Percentiles rank a stretch among this genome's conserved stretches.
Evolutionary conservation across 2,888 invertebrate genomes (phyloP).

Genomic region (Gymnoscelis rufifasciata): DNA sequence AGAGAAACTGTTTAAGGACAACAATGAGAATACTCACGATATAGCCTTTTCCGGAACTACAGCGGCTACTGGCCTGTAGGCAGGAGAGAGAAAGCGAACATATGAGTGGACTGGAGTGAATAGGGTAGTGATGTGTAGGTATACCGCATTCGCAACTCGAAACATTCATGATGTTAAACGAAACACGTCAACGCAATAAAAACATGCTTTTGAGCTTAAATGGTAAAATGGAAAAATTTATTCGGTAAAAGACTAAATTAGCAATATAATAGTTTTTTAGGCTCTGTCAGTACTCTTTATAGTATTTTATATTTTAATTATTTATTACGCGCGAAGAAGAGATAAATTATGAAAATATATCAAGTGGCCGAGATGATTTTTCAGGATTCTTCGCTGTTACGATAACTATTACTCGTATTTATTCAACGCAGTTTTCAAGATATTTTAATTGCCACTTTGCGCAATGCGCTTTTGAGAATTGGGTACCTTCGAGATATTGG

Average conservation of each 20-base stretch:
- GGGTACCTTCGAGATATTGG: too few relatives aligned
- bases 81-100: slow-evolving; percentile 79
- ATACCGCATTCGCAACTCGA: slow-evolving; percentile 52
- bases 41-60: slow-evolving; percentile 96
- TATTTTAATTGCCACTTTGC: too few relatives aligned
- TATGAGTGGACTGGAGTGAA: slow-evolving; percentile 72
- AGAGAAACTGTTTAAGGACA: slow-evolving; percentile 53
- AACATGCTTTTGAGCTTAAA: slow-evolving; percentile 20
- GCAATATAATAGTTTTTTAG: too few relatives aligned
- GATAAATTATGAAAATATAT: too few relatives aligned
- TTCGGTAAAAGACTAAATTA: slow-evolving; percentile 1
- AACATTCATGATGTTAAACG: slow-evolving; percentile 22
- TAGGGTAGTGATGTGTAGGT: slow-evolving; percentile 58
- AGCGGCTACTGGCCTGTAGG: slow-evolving; percentile 92
- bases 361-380: too few relatives aligned
- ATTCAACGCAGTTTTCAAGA: too few relatives aligned
- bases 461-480: too few relatives aligned
- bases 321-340: too few relatives aligned
- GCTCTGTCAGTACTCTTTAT: too few relatives aligned
- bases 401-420: too few relatives aligned
- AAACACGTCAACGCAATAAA: slow-evolving; percentile 25
- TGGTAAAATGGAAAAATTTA: slow-evolving; percentile 1
- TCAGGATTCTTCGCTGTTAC: too few relatives aligned
- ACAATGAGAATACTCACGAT: slow-evolving; percentile 88
- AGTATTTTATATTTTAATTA: too few relatives aligned